Evolutionary conservation across 2,113 vertebrate genomes (phyloP), one percentile per base, ranked within the genome.

Genomic region (Todiramphus chloris): DNA sequence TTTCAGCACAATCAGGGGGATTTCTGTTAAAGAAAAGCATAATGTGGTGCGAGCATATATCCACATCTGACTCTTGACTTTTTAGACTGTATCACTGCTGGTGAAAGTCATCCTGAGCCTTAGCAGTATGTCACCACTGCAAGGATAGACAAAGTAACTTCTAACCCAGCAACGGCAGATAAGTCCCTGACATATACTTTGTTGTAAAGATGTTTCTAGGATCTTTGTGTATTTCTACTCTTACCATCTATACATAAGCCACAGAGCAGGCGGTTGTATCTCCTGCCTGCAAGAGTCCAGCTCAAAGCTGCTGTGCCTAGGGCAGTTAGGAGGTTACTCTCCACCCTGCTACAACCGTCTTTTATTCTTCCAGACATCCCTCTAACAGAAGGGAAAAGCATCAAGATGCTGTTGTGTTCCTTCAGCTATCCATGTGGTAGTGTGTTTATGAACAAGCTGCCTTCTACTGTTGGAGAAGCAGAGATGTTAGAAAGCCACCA

Each of bases 401-500:
- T 10, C 44, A 33, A 3, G 3, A 3, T 27, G 19, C 23, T 68
- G 44, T 16, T 91, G 74, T 33, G 70, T 70, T 43, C 50, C 33
- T 79, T 82, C 90, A 72, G 43, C 62, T 81, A 63, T 18, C 48
- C 50, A 53, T 25, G 33, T 11, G 23, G 5, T 6, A 21, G 1
- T 27, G 41, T 59, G 35, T 19, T 35, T 55, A 20, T 19, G 23
- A 37, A 41, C 31, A 55, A 68, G 39, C 41, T 41, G 9, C 37
- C 69, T 85, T 10, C 74, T 27, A 0, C 25, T 59, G 68, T 66
- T 51, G 75, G 50, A 55, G 58, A 35, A 51, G 60, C 27, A 18
- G 17, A 59, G 44, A 35, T 0, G 0, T 1, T 13, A 79, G 78
- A 39, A 37, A 43, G 70, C n/a, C 41, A 41, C 31, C 11, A 3